Percentiles rank a stretch among this genome's conserved stretches.
phyloP scores from a whole-genome alignment of 37 sponge, comb jelly and placozoan genomes.

The Trichoplax adhaerens region DNA sequence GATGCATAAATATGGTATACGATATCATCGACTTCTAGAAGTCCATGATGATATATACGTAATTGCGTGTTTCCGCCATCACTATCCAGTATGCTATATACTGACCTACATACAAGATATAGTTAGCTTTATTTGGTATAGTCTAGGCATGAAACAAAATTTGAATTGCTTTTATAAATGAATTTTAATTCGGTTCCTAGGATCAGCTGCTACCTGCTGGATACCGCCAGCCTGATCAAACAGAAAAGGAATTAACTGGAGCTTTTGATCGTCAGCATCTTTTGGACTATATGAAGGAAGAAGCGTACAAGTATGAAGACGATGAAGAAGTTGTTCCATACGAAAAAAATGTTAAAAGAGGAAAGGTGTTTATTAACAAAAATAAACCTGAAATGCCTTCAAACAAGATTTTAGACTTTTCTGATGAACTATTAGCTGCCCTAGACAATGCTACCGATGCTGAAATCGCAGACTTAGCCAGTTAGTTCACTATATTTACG shows the following conservation, averaged over 20 bases:
- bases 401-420: neutral
- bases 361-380: conserved; percentile 10
- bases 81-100: too few species aligned
- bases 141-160: too few species aligned
- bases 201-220: conserved; percentile 47
- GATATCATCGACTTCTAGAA: too few species aligned
- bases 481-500: neutral
- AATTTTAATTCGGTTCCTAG: conserved; percentile 5
- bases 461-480: conserved; percentile 9
- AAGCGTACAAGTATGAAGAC: conserved; percentile 17
- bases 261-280: conserved; percentile 26
- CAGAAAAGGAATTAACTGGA: conserved; percentile 48
- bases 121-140: too few species aligned
- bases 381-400: neutral
- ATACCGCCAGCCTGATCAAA: conserved; percentile 45
- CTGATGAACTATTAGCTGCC: conserved; percentile 5
- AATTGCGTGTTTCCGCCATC: too few species aligned
- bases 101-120: too few species aligned
- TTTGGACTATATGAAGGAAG: conserved; percentile 24
- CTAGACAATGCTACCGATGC: conserved; percentile 13
- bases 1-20: too few species aligned
- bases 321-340: conserved; percentile 14
- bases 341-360: conserved; percentile 10
- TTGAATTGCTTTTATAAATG: neutral
- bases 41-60: too few species aligned